A percentile compares a stretch with the other conserved stretches of the same genome.
phyloP scores from a whole-genome alignment of 2,888 invertebrate species.

The Linnaemya tessellans region DNA sequence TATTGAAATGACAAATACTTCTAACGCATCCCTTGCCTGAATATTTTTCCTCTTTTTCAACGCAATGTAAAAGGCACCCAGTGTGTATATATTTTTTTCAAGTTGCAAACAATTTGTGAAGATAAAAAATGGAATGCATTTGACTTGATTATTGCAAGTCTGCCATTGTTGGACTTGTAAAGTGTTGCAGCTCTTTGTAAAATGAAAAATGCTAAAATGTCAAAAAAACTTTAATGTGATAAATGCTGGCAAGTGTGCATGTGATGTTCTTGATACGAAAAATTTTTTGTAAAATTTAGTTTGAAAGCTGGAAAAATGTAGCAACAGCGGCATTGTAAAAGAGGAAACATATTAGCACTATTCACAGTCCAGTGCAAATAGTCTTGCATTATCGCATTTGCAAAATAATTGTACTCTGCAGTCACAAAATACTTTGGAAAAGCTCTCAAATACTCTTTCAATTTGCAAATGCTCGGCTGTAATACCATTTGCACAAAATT shows the following conservation, averaged over 20 bases:
- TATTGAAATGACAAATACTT: constrained; percentile 15
- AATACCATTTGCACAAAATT: too few species aligned
- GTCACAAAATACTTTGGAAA: too few species aligned
- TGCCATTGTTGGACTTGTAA: constrained; percentile 11
- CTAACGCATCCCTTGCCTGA: background rate
- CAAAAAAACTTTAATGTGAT: constrained; percentile 20
- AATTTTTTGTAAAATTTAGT: background rate
- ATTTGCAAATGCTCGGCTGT: too few species aligned
- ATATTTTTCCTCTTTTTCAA: background rate
- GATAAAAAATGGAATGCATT: constrained; percentile 21
- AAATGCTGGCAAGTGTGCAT: constrained; percentile 24
- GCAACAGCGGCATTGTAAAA: background rate
- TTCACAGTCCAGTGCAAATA: too few species aligned
- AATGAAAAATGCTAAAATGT: background rate
- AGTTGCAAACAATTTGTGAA: background rate
- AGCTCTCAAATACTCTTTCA: too few species aligned
- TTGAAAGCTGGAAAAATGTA: background rate
- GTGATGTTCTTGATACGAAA: background rate
- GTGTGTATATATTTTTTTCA: background rate
- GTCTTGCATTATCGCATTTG: too few species aligned
- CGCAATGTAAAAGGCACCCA: background rate
- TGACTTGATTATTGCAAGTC: constrained; percentile 31
- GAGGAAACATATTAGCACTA: too few species aligned
- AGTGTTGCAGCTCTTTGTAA: background rate
- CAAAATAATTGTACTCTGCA: too few species aligned